These are phyloP conservation scores for Callospermophilus lateralis DNA, from an alignment of 2,113 vertebrate genomes.

Conservation along the genomic window DNA sequence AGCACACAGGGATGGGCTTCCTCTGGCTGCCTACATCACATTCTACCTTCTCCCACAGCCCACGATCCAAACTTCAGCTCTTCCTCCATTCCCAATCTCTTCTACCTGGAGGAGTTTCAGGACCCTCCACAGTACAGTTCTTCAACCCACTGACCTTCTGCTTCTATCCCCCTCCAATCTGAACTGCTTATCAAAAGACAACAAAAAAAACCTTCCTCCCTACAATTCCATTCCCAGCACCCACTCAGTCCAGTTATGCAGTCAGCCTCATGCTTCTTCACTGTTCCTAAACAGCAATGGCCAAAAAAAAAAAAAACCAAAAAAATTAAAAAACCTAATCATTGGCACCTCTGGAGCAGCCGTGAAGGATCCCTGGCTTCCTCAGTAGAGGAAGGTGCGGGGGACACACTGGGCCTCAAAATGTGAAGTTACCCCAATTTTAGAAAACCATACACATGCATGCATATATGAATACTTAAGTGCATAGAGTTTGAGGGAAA, in stretches of 20 bases:
- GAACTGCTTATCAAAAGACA: not conserved
- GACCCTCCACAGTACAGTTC: not conserved
- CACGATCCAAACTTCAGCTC: not conserved
- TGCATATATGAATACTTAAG: not conserved
- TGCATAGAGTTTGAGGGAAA: not conserved
- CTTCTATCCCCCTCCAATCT: not conserved
- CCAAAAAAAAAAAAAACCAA: not conserved
- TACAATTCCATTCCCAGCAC: not conserved
- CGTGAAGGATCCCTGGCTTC: not conserved
- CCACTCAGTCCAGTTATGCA: not conserved
- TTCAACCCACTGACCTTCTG: not conserved
- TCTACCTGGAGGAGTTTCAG: not conserved
- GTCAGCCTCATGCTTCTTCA: not conserved
- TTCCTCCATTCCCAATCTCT: not conserved
- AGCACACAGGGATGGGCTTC: not conserved
- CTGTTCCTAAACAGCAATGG: not conserved
- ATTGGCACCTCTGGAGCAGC: not conserved
- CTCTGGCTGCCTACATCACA: accelerated
- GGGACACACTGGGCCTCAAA: not conserved
- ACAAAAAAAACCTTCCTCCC: not conserved
- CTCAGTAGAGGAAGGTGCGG: not conserved
- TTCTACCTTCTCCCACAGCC: not conserved
- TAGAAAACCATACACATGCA: not conserved
- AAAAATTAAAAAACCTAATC: not conserved
- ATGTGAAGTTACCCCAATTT: not conserved